These are phyloP conservation scores for Orientallactaga bullata DNA, from an alignment of 2,113 vertebrate genomes.

Conservation along the genomic window DNA sequence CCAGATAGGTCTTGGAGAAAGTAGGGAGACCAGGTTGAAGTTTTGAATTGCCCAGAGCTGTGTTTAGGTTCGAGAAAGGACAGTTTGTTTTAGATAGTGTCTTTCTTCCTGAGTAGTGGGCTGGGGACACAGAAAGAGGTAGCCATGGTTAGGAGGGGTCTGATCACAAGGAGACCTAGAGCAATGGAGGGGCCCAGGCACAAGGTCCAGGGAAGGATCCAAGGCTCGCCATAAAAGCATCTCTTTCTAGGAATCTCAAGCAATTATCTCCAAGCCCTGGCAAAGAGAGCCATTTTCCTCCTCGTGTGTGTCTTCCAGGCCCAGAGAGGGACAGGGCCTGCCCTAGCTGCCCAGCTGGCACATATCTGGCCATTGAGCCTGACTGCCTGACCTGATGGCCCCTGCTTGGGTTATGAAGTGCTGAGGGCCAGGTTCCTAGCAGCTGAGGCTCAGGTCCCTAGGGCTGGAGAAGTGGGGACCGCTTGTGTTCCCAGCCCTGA, in stretches of 20 bases:
- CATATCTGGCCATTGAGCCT: not conserved
- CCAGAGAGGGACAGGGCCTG: constrained; percentile 55
- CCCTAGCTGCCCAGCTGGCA: not conserved
- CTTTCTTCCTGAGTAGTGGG: not conserved
- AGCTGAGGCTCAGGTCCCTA: not conserved
- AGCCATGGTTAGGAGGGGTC: not conserved
- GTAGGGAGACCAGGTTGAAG: not conserved
- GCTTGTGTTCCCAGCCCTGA: not conserved
- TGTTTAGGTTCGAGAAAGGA: not conserved
- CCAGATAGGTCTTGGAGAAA: constrained; percentile 21
- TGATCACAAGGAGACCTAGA: not conserved
- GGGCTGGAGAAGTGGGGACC: not conserved
- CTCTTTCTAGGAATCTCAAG: constrained; percentile 81
- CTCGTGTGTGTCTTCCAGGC: constrained; percentile 14
- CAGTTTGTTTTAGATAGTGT: not conserved
- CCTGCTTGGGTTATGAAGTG: not conserved
- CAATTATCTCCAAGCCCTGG: constrained; percentile 67
- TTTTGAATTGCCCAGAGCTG: not conserved
- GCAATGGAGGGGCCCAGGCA: not conserved
- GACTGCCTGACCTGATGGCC: not conserved
- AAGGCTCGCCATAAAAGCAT: constrained; percentile 50
- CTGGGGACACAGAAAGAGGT: not conserved
- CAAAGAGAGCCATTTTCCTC: constrained; percentile 60
- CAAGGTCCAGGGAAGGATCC: constrained; percentile 36
- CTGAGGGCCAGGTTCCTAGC: not conserved